Percentiles rank a stretch among this genome's conserved stretches.
Evolutionary conservation across 2,797 vertebrate genomes (phyloP).

Genomic region (Ctenochaetus hawaiiensis): DNA sequence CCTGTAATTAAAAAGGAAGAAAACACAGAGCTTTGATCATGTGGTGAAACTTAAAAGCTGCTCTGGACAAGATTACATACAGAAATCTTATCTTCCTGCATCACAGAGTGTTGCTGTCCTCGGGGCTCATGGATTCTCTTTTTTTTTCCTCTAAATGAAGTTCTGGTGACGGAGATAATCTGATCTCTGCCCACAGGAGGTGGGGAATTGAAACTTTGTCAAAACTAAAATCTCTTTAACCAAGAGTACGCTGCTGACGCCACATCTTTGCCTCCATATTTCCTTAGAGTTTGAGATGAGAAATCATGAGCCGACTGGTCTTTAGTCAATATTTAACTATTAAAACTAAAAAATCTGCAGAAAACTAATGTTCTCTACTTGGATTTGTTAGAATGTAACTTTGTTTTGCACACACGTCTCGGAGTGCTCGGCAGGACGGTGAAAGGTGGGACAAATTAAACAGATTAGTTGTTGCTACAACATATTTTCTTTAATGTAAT

Average conservation of each 20-base stretch:
- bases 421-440: slow-evolving; percentile 13
- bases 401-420: not conserved
- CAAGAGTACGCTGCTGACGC: not conserved
- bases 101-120: slow-evolving; percentile 15
- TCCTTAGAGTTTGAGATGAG: too few relatives aligned
- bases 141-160: slow-evolving; percentile 12
- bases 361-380: not conserved
- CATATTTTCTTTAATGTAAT: slow-evolving; percentile 44
- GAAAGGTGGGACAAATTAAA: slow-evolving; percentile 46
- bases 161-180: slow-evolving; percentile 30
- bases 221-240: slow-evolving; percentile 9
- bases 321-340: too few relatives aligned
- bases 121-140: not conserved
- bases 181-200: slow-evolving; percentile 43
- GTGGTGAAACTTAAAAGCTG: slow-evolving; percentile 37
- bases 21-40: slow-evolving; percentile 33
- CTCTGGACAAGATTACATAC: slow-evolving; percentile 22
- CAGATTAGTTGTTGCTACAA: slow-evolving; percentile 41
- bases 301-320: too few relatives aligned
- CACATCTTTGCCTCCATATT: too few relatives aligned
- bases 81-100: slow-evolving; percentile 20
- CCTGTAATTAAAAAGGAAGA: not conserved
- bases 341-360: too few relatives aligned
- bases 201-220: slow-evolving; percentile 16
- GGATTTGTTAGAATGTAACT: slow-evolving; percentile 4